Conservation (phyloP, 2,113 vertebrate species). For the Bos indicus region DNA sequence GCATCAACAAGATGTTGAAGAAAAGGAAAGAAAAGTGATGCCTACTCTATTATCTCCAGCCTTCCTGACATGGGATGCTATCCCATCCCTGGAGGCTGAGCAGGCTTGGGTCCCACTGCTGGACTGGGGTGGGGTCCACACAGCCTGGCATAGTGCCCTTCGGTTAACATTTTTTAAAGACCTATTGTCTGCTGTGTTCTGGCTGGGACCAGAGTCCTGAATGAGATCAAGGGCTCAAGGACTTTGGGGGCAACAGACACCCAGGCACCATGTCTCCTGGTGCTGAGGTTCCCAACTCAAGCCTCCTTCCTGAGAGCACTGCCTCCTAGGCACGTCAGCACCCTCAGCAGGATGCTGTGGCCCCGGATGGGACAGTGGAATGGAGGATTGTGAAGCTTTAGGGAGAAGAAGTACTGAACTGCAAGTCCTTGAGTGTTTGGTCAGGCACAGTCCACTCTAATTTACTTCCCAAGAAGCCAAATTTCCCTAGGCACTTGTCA, state of each 20-base stretch:
- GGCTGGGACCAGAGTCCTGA: background rate
- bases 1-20: background rate
- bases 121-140: background rate
- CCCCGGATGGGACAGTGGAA: background rate
- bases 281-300: background rate
- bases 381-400: background rate
- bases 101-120: background rate
- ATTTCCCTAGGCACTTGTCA: background rate
- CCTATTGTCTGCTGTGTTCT: background rate
- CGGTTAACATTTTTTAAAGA: rapidly evolving
- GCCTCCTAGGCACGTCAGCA: background rate
- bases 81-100: background rate
- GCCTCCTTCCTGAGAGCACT: background rate
- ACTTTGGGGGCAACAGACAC: background rate
- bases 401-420: background rate
- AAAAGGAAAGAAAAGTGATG: background rate
- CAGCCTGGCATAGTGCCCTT: background rate
- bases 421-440: background rate
- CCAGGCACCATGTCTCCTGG: background rate
- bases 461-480: background rate
- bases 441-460: background rate
- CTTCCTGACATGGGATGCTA: background rate
- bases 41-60: background rate
- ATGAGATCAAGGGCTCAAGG: background rate
- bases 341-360: background rate